Conservation (phyloP, 2,113 vertebrate species). For the Pseudorhombus dupliciocellatus region DNA sequence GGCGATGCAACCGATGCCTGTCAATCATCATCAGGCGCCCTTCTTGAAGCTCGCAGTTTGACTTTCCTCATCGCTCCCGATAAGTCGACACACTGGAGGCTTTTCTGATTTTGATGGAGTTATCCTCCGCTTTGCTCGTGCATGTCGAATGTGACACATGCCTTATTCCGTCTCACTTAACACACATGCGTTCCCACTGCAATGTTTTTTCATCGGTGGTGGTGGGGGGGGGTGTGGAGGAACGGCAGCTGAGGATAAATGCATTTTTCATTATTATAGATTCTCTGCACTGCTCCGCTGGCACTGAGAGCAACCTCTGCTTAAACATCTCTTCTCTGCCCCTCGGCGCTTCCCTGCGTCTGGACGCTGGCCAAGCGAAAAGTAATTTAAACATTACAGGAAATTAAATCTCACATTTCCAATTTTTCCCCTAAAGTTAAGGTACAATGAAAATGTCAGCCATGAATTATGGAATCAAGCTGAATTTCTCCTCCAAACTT, state of each 20-base stretch:
- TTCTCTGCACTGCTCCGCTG: conserved; percentile 79
- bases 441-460: conserved; percentile 96
- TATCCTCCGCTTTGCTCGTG: conserved; percentile 54
- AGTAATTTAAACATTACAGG: conserved; percentile 98
- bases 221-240: conserved; percentile 44
- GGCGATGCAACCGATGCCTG: conserved; percentile 65
- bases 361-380: conserved; percentile 93
- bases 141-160: conserved; percentile 68
- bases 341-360: conserved; percentile 86
- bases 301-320: conserved; percentile 88
- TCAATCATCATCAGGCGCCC: conserved; percentile 75
- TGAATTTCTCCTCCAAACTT: conserved; percentile 88
- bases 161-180: conserved; percentile 60
- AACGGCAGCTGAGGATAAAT: conserved; percentile 75
- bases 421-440: conserved; percentile 92
- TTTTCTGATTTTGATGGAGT: conserved; percentile 42
- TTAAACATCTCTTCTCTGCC: conserved; percentile 94
- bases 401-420: conserved; percentile 99
- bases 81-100: conserved; percentile 37
- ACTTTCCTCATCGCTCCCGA: conserved; percentile 63
- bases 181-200: conserved; percentile 46
- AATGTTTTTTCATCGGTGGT: conserved; percentile 22
- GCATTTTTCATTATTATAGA: conserved; percentile 82
- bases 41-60: conserved; percentile 59
- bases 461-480: conserved; percentile 96